phyloP scores from a whole-genome alignment of 2,113 vertebrate genomes.

The Meleagris gallopavo region DNA sequence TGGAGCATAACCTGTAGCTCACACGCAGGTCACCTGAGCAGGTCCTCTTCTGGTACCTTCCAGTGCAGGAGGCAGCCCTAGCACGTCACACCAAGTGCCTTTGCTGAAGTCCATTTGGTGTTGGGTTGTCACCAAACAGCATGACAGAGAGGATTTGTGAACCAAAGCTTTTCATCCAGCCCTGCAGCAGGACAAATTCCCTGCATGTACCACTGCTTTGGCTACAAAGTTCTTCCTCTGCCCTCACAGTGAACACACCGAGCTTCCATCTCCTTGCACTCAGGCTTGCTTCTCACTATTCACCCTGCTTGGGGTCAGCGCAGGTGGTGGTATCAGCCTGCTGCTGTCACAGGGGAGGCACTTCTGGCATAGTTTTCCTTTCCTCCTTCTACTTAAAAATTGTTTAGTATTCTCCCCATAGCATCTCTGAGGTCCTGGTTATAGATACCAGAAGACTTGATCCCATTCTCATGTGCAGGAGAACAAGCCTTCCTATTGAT shows the following conservation, averaged over 20 bases:
- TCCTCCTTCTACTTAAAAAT: not conserved
- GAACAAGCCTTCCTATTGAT: conserved; percentile 52
- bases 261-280: not conserved
- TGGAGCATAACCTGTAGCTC: not conserved
- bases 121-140: not conserved
- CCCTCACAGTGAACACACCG: fast-evolving
- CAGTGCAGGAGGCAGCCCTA: not conserved
- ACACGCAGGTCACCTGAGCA: not conserved
- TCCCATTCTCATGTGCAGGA: not conserved
- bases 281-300: not conserved
- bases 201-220: not conserved
- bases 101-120: not conserved
- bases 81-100: not conserved
- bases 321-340: not conserved
- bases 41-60: not conserved
- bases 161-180: not conserved
- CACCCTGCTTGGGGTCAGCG: not conserved
- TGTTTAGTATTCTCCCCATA: not conserved
- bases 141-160: not conserved
- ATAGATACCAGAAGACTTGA: conserved; percentile 31
- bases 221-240: fast-evolving
- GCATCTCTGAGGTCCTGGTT: not conserved
- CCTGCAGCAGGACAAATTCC: not conserved
- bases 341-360: not conserved
- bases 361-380: not conserved